A percentile compares a stretch with the other conserved stretches of the same genome.
These are phyloP conservation scores for Parus major DNA, from an alignment of 2,113 vertebrate genomes.

Conservation along the genomic window DNA sequence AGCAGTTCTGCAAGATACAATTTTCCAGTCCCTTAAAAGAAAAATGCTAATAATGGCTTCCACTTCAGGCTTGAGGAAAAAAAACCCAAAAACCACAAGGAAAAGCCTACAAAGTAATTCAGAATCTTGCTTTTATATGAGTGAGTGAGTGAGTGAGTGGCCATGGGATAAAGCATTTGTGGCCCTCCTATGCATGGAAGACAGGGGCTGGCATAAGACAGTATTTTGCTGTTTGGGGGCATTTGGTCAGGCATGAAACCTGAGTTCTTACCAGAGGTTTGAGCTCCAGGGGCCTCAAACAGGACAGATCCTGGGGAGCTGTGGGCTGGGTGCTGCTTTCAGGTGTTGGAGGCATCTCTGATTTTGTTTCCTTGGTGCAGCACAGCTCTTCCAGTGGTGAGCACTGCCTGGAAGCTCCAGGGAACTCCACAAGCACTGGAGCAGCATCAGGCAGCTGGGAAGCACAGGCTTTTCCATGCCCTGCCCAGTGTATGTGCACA, in stretches of 20 bases:
- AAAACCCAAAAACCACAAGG: not conserved
- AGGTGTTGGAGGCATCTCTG: not conserved
- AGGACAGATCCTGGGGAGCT: not conserved
- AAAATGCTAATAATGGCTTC: not conserved
- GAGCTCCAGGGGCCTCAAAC: not conserved
- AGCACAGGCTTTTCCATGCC: not conserved
- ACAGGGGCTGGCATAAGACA: not conserved
- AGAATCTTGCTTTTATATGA: not conserved
- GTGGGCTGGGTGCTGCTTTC: not conserved
- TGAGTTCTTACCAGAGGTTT: not conserved
- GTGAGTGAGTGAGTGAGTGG: not conserved
- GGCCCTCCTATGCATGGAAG: not conserved
- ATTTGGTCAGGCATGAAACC: not conserved
- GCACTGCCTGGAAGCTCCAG: rapidly evolving
- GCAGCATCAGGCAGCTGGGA: not conserved
- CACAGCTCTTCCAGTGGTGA: rapidly evolving
- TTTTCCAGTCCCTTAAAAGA: not conserved
- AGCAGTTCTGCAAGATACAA: not conserved
- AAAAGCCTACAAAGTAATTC: not conserved
- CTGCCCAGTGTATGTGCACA: not conserved
- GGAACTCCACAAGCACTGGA: not conserved
- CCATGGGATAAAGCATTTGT: not conserved
- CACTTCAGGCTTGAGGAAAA: not conserved
- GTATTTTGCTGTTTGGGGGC: not conserved
- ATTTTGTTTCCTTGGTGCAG: not conserved